Evolutionary conservation across 2,888 invertebrate species (phyloP).

Genomic region (Gastracanthus pulcherrimus): DNA sequence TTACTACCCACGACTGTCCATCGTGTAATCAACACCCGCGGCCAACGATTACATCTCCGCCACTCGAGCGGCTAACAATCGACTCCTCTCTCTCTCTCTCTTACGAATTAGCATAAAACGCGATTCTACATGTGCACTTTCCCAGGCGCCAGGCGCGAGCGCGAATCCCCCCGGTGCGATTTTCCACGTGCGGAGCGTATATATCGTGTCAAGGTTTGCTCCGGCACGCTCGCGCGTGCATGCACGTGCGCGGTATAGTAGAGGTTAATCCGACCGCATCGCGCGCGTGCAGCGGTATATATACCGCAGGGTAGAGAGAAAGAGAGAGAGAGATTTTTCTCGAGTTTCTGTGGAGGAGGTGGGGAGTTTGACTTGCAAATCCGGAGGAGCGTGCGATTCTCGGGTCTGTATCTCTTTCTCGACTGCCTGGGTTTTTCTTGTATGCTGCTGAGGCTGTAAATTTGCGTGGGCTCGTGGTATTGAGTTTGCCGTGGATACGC

Average conservation of each 20-base stretch:
- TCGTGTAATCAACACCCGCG: too few species aligned
- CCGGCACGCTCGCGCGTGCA: neutral
- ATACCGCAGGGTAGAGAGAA: too few species aligned
- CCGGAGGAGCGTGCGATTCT: neutral
- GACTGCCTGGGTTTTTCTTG: neutral
- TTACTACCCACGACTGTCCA: too few species aligned
- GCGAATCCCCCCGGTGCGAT: neutral
- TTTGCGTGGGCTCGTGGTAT: neutral
- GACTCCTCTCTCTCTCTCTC: too few species aligned
- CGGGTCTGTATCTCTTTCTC: neutral
- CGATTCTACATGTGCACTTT: neutral
- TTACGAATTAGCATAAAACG: too few species aligned
- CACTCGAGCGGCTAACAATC: too few species aligned
- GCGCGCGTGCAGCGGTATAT: neutral
- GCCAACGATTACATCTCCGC: too few species aligned
- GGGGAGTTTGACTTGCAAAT: slow-evolving; percentile 6
- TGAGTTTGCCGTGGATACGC: neutral
- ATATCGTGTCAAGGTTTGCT: neutral
- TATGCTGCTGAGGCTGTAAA: neutral
- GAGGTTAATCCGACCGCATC: neutral
- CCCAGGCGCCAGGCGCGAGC: neutral
- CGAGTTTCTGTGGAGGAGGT: too few species aligned
- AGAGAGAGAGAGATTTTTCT: neutral
- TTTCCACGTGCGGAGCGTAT: neutral
- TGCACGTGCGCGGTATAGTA: neutral